These are phyloP conservation scores for Trichechus manatus DNA, from an alignment of 2,113 vertebrate genomes.

Conservation along the genomic window DNA sequence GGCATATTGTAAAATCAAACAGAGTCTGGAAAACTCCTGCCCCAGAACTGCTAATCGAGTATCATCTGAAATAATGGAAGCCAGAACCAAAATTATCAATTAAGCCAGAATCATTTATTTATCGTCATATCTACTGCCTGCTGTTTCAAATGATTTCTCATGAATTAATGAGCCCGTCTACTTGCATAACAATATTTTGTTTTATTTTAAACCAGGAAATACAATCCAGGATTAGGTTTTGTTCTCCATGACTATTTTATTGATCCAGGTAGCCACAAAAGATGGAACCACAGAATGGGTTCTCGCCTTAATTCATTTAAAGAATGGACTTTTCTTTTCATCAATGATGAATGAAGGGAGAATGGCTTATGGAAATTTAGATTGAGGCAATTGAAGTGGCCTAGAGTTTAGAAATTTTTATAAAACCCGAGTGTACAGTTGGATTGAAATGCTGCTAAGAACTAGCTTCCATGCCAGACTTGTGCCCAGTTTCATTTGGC, in stretches of 20 bases:
- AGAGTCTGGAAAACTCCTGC: neutral
- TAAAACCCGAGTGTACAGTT: neutral
- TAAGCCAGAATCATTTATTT: neutral
- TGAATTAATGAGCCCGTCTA: neutral
- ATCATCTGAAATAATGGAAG: constrained; percentile 1
- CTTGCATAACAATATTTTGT: neutral
- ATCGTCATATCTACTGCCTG: neutral
- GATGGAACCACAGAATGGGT: too few relatives aligned
- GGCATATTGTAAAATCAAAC: neutral
- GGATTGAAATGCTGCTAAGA: neutral
- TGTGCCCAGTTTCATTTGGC: neutral
- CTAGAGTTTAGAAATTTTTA: constrained; percentile 36
- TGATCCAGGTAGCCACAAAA: neutral
- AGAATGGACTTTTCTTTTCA: constrained; percentile 1
- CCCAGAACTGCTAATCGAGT: neutral
- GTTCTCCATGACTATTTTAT: neutral
- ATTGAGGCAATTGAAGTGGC: neutral
- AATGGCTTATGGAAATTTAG: neutral
- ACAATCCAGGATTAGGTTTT: neutral
- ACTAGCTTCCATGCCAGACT: neutral
- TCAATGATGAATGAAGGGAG: neutral
- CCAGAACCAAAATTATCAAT: neutral
- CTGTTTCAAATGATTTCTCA: neutral
- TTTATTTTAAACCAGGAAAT: constrained; percentile 25
- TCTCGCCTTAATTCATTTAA: neutral